A percentile compares a stretch with the other conserved stretches of the same genome.
Evolutionary conservation across 2,888 invertebrate genomes (phyloP).

Genomic region (Gisinianus flammeolus): DNA sequence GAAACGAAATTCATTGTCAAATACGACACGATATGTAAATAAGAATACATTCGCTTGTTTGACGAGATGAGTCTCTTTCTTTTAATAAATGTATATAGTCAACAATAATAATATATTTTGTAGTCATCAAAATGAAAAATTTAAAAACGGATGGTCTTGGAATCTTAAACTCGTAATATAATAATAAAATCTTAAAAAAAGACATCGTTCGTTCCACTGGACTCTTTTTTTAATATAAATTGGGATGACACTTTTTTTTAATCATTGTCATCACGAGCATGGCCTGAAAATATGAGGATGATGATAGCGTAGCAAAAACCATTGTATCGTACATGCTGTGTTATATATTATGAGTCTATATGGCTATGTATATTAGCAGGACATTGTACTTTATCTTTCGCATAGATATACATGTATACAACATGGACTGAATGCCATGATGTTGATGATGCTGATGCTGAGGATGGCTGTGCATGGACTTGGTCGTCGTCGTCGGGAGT

Average conservation of each 20-base stretch:
- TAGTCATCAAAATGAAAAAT: background rate
- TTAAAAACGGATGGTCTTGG: background rate
- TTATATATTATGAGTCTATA: background rate
- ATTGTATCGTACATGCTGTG: background rate
- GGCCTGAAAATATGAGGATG: background rate
- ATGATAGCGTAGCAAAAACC: background rate
- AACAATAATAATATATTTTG: too few relatives aligned
- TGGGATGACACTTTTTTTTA: conserved; percentile 28
- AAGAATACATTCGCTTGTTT: too few relatives aligned
- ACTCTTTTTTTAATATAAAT: conserved; percentile 7
- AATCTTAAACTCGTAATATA: background rate
- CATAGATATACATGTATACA: background rate
- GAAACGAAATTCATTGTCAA: too few relatives aligned
- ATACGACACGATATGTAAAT: too few relatives aligned
- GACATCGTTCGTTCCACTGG: too few relatives aligned
- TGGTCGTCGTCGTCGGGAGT: background rate
- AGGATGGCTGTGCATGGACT: background rate
- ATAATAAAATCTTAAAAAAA: background rate
- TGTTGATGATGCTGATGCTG: background rate
- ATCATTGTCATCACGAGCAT: conserved; percentile 10
- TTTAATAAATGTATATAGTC: too few relatives aligned
- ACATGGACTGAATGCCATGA: background rate
- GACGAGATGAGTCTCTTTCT: too few relatives aligned
- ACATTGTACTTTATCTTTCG: conserved; percentile 7
- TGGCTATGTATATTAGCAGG: too few relatives aligned